Conservation (phyloP, 2,888 invertebrate species). For the Homarus gammarus region DNA sequence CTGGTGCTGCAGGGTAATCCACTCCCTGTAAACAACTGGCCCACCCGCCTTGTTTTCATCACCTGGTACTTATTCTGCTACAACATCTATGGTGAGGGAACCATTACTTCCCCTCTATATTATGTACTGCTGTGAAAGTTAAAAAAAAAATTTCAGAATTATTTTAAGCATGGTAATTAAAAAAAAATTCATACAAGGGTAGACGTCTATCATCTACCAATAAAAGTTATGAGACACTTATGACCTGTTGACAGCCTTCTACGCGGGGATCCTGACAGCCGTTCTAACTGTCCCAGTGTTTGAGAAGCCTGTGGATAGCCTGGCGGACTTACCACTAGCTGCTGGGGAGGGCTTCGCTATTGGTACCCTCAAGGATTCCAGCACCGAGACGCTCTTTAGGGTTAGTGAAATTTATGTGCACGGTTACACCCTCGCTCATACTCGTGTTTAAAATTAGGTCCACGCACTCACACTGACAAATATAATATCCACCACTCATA, state of each 20-base stretch:
- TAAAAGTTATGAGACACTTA: no score
- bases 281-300: constrained; percentile 51
- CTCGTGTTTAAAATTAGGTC: no score
- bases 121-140: background rate
- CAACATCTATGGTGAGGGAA: constrained; percentile 45
- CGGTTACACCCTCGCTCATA: background rate
- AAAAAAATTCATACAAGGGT: background rate
- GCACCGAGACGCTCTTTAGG: constrained; percentile 57
- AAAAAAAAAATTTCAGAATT: no score
- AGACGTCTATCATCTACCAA: background rate
- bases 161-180: no score
- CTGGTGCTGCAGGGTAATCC: constrained; percentile 50
- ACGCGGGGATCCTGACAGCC: constrained; percentile 56
- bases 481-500: no score
- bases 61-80: constrained; percentile 59
- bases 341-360: constrained; percentile 24
- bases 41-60: constrained; percentile 39
- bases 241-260: constrained; percentile 53
- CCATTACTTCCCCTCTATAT: background rate
- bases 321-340: constrained; percentile 42
- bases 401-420: background rate
- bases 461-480: no score
- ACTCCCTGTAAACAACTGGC: background rate
- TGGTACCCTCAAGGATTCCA: constrained; percentile 59
- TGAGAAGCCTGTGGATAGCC: constrained; percentile 50